Base-by-base conservation (phyloP, 2,888 invertebrate genomes). In the Chrysotoxum bicinctum region DNA sequence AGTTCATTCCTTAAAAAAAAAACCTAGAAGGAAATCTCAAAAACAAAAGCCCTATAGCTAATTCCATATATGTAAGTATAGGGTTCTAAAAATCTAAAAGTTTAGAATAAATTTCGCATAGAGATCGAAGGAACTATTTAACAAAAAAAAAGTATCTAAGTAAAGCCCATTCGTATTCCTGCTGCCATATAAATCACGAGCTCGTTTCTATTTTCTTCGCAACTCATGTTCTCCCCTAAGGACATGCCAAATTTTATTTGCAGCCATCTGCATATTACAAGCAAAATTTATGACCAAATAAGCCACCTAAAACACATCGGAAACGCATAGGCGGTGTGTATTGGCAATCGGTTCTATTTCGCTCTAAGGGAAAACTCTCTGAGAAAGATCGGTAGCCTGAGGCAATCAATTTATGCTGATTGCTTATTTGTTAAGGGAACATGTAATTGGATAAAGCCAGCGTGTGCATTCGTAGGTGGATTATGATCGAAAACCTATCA, bases 321-420 rank as follows among this genome's bases (percentile, higher is more conserved):
- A 64, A 62, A 62, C n/a, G 43, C 62, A 43, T 21, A 23, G 60
- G 60, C 40, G 60, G 60, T 43, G 6, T 58, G 40, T 62, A 32
- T 56, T 12, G n/a, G 26, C 14, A 37, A 62, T 62, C 48, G 21
- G 21, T 48, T 70, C 60, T 62, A 62, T 14, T 14, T 14, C 16
- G 10, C 21, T 58, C 16, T 16, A 9, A 32, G 6, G 58, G 64
- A 3, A 60, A 52, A 69, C 26, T n/a, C 37, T 72, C 21, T 56
- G 14, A 35, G 32, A 32, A 66, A 48, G 73, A 83, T 83, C 83
- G 8, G 83, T 35, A 83, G 83, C 83, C 78, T 62, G 45, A 54
- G 78, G 83, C 83, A 56, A 74, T 73, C 83, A 62, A 83, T 83
- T 83, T 83, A 74, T 58, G 68, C 12, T 83, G 78, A 78, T 83